phyloP scores from a whole-genome alignment of 2,888 invertebrate genomes.

The Callyntrura guangdongensis region DNA sequence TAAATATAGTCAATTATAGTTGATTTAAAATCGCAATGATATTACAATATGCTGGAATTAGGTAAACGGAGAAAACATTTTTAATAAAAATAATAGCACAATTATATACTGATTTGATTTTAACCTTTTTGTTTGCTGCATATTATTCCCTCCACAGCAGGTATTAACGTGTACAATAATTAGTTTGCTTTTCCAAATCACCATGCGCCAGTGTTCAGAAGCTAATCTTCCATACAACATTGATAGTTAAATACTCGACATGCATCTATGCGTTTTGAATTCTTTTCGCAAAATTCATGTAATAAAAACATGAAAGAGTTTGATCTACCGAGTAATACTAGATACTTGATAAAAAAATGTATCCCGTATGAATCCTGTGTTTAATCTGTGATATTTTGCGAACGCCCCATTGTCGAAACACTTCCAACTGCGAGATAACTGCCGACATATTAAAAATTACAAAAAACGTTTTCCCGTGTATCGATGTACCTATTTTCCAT shows the following conservation, averaged over 20 bases:
- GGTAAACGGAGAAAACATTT: constrained; percentile 7
- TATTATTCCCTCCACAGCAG: no score
- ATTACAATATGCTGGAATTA: no score
- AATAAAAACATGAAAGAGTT: background rate
- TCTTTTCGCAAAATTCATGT: background rate
- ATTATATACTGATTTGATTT: constrained; percentile 14
- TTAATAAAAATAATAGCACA: constrained; percentile 22
- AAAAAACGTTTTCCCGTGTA: constrained; percentile 53
- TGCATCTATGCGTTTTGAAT: background rate
- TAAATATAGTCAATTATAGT: no score
- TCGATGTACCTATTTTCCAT: background rate
- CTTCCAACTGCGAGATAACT: constrained; percentile 28
- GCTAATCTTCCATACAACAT: no score
- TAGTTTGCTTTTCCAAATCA: background rate
- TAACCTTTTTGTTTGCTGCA: no score
- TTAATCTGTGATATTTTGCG: background rate
- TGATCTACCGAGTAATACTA: background rate
- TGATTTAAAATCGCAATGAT: no score
- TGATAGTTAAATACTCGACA: constrained; percentile 7
- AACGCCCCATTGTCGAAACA: background rate
- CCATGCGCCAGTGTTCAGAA: background rate
- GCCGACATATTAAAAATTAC: constrained; percentile 53
- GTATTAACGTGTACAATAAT: no score
- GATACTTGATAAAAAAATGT: background rate
- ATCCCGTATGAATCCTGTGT: constrained; percentile 7